phyloP scores from a whole-genome alignment of 2,113 vertebrate genomes.

The Sceloporus undulatus region DNA sequence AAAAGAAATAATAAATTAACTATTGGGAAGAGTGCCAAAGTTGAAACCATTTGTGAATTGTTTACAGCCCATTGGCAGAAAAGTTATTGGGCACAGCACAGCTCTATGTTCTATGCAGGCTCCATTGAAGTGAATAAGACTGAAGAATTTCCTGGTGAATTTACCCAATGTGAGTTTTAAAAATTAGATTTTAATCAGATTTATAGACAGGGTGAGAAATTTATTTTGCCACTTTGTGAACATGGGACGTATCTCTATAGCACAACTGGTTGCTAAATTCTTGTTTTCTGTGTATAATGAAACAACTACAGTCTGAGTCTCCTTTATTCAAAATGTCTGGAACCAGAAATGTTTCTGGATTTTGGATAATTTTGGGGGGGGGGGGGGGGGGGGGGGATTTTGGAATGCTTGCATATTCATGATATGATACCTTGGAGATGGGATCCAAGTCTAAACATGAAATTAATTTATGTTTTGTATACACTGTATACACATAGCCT shows the following conservation, averaged over 20 bases:
- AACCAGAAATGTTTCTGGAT: too few relatives aligned
- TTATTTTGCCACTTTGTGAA: not conserved
- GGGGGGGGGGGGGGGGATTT: too few relatives aligned
- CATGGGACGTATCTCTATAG: not conserved
- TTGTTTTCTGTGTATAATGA: not conserved
- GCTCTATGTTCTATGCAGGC: not conserved
- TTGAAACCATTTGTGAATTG: not conserved
- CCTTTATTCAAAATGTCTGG: too few relatives aligned
- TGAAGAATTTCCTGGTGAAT: not conserved
- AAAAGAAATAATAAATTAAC: not conserved
- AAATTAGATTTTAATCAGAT: not conserved
- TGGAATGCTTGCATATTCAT: too few relatives aligned
- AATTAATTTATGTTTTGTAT: too few relatives aligned
- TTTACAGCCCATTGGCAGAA: not conserved
- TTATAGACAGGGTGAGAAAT: not conserved
- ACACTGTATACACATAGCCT: too few relatives aligned
- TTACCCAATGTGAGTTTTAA: not conserved
- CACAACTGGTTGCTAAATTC: not conserved
- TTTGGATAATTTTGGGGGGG: too few relatives aligned
- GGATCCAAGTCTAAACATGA: too few relatives aligned
- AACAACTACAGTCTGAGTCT: too few relatives aligned
- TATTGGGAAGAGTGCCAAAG: not conserved
- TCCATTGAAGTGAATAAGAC: not conserved
- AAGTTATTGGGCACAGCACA: not conserved
- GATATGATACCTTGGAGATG: too few relatives aligned